Base-by-base conservation (phyloP, 2,888 invertebrate genomes). In the Pyralis farinalis region DNA sequence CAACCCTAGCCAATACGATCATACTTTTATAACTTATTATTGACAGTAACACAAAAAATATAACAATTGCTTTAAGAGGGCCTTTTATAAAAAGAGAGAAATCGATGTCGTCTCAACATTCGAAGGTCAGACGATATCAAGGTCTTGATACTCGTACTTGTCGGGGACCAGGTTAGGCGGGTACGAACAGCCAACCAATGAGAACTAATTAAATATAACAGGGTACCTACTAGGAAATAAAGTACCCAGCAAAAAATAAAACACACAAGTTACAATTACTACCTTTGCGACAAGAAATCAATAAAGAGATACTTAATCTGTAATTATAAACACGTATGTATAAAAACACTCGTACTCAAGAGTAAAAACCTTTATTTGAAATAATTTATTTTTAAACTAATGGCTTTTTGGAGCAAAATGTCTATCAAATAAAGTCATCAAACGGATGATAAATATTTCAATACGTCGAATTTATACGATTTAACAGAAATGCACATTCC, bases 401-500 rank as follows among this genome's bases (percentile, higher is more conserved):
- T n/a, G n/a, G n/a, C n/a, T n/a, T n/a, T n/a, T n/a, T n/a, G n/a
- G n/a, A n/a, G n/a, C n/a, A n/a, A n/a, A n/a, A n/a, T n/a, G n/a
- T n/a, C n/a, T n/a, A n/a, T n/a, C n/a, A n/a, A n/a, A n/a, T n/a
- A n/a, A n/a, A n/a, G n/a, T n/a, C n/a, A n/a, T n/a, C n/a, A n/a
- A n/a, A n/a, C n/a, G n/a, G n/a, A n/a, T n/a, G n/a, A n/a, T n/a
- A n/a, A n/a, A n/a, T n/a, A n/a, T n/a, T n/a, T n/a, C 12, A 3
- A 31, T 11, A 7, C 12, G 8, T 12, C 11, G 7, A 1, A 31
- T 11, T 38, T 16, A 27, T 8, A 35, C 27, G n/a, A n/a, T 36
- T 36, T 32, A 32, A 33, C 36, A 10, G 16, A 22, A 33, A 36
- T 29, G 27, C 25, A 41, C 38, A 33, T 41, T 41, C 30, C 7